A percentile compares a stretch with the other conserved stretches of the same genome.
Evolutionary conservation across 2,113 vertebrate species (phyloP).

Genomic region (human): GRCh38 chr19:16778001-16778500

Average conservation of each 20-base stretch:
- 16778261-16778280: not conserved
- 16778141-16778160: not conserved
- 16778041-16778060: no score
- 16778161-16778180: not conserved
- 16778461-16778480: no score
- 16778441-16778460: not conserved
- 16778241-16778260: not conserved
- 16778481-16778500: rapidly evolving
- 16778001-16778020: no score
- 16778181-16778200: not conserved
- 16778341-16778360: not conserved
- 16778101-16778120: not conserved
- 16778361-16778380: not conserved
- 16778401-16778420: not conserved
- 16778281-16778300: not conserved
- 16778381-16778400: not conserved
- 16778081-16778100: not conserved
- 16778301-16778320: not conserved
- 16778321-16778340: not conserved
- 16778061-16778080: no score
- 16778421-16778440: not conserved
- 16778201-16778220: not conserved
- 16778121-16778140: not conserved
- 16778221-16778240: not conserved
- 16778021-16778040: not conserved